Evolutionary conservation across 2,797 vertebrate genomes (phyloP).

Genomic region (Catharus ustulatus): DNA sequence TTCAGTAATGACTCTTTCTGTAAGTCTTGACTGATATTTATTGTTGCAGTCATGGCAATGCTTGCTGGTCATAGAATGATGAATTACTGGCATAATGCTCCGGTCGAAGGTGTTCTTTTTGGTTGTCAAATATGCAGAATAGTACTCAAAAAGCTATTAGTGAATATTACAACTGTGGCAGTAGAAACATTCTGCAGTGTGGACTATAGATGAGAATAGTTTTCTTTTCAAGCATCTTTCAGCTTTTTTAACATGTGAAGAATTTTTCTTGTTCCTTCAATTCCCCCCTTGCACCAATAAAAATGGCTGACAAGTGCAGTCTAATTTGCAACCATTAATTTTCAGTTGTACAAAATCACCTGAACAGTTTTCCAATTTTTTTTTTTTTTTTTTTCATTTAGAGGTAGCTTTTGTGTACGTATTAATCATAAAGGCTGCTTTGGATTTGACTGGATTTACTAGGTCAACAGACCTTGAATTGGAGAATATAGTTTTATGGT

Average conservation of each 20-base stretch:
- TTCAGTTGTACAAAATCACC: background rate
- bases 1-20: background rate
- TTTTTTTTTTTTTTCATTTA: background rate
- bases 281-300: background rate
- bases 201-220: background rate
- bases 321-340: background rate
- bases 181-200: background rate
- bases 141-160: background rate
- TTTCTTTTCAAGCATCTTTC: background rate
- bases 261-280: background rate
- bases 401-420: background rate
- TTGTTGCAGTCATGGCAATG: rapidly evolving
- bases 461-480: background rate
- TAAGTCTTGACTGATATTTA: background rate
- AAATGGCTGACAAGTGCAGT: background rate
- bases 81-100: background rate
- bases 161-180: background rate
- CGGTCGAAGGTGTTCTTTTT: background rate
- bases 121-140: background rate
- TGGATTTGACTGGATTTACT: background rate
- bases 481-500: slow-evolving; percentile 43
- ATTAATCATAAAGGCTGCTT: background rate
- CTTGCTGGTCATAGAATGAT: background rate
- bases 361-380: background rate
- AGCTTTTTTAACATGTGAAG: background rate